Evolutionary conservation across 2,888 invertebrate genomes (phyloP).

Genomic region (Ariolimax columbianus): DNA sequence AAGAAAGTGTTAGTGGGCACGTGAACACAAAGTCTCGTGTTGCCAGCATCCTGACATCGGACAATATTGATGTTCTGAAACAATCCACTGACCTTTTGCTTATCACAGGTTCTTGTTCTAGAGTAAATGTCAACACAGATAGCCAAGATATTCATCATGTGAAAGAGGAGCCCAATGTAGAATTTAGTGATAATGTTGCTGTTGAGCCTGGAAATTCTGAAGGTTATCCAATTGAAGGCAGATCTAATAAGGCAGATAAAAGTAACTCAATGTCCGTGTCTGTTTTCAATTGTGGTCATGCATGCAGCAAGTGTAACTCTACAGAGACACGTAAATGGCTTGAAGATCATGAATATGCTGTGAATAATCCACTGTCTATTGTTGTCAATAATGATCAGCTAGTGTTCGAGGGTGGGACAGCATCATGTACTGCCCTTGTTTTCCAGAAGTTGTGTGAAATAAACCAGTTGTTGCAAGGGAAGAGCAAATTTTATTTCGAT

Average conservation of each 20-base stretch:
- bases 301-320: conserved; percentile 23
- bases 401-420: not conserved
- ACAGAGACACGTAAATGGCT: not conserved
- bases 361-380: not conserved
- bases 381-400: not conserved
- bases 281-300: conserved; percentile 36
- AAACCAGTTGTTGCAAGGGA: not conserved
- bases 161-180: not conserved
- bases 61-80: not conserved
- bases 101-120: too few relatives aligned
- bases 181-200: not conserved
- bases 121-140: not conserved
- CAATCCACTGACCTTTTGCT: not conserved
- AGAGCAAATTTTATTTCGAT: not conserved
- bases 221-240: not conserved
- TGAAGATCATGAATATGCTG: not conserved
- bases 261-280: not conserved
- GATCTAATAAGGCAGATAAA: not conserved
- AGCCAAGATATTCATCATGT: not conserved
- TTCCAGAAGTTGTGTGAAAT: conserved; percentile 14
- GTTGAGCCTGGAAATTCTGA: not conserved
- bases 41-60: not conserved
- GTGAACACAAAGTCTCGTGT: not conserved
- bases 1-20: not conserved
- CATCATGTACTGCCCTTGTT: not conserved